phyloP scores from a whole-genome alignment of 1,140 invertebrate genomes.

The Sycobia sp. region DNA sequence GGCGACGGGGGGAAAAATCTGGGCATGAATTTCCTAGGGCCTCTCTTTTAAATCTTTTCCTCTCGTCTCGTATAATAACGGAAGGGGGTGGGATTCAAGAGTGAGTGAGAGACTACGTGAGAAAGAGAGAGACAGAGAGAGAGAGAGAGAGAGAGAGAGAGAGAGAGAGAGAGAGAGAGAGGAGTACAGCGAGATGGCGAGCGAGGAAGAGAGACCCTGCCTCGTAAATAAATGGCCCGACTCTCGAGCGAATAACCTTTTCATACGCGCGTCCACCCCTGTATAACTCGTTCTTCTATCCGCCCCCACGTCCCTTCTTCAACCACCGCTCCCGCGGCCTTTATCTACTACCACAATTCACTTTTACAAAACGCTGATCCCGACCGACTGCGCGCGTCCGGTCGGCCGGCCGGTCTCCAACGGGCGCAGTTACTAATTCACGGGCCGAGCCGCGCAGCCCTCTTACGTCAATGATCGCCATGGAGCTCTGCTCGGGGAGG shows the following conservation, averaged over 20 bases:
- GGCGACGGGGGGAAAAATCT: conserved; percentile 6
- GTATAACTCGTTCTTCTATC: conserved; percentile 3
- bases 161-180: neutral
- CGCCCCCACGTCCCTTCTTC: neutral
- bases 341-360: conserved; percentile 28
- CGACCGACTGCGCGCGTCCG: conserved; percentile 18
- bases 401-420: neutral
- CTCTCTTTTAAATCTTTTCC: conserved; percentile 32
- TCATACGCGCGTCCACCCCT: neutral
- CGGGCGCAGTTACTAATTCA: conserved; percentile 31
- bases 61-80: conserved; percentile 17
- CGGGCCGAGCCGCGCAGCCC: neutral
- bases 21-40: conserved; percentile 22
- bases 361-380: conserved; percentile 26
- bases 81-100: neutral
- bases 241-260: conserved; percentile 17
- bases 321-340: neutral
- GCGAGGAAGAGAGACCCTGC: conserved; percentile 1
- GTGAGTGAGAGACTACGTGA: too few species aligned
- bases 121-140: neutral
- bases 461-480: too few species aligned
- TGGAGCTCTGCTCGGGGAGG: too few species aligned
- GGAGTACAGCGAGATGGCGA: neutral
- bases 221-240: conserved; percentile 31
- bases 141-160: neutral